Conservation (phyloP, 2,888 invertebrate genomes). For the Drepanosiphum platanoidis region DNA sequence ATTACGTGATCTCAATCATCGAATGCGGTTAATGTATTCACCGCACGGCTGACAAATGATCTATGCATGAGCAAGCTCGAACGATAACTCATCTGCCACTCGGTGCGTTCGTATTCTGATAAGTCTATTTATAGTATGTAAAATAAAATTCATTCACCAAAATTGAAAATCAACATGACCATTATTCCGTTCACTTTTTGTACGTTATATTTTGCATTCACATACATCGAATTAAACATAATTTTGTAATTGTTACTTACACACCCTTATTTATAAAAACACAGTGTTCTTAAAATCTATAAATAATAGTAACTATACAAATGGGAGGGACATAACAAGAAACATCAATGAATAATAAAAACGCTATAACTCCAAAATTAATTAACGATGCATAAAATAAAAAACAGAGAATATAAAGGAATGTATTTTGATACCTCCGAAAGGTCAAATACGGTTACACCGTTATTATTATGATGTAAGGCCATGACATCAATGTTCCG, state of each 20-base stretch:
- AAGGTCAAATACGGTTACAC: slow-evolving; percentile 15
- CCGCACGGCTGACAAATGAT: too few species aligned
- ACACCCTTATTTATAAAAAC: slow-evolving; percentile 40
- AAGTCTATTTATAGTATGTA: too few species aligned
- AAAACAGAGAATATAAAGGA: slow-evolving; percentile 50
- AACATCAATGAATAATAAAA: slow-evolving; percentile 51
- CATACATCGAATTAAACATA: slow-evolving; percentile 7
- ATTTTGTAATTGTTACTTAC: background rate
- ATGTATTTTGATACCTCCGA: slow-evolving; percentile 34
- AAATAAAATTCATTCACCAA: background rate
- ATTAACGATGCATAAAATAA: slow-evolving; percentile 47
- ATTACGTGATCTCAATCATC: too few species aligned
- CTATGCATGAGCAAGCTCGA: too few species aligned
- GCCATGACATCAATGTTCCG: background rate
- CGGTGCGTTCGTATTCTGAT: too few species aligned
- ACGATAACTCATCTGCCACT: too few species aligned
- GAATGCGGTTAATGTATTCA: too few species aligned
- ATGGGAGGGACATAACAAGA: slow-evolving; percentile 47
- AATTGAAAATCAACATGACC: background rate
- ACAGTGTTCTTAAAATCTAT: slow-evolving; percentile 48
- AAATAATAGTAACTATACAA: slow-evolving; percentile 43
- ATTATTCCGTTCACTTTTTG: slow-evolving; percentile 5
- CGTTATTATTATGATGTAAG: slow-evolving; percentile 5
- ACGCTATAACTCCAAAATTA: slow-evolving; percentile 38
- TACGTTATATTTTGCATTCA: slow-evolving; percentile 1